These are phyloP conservation scores for Stomatorhinus ivindoensis DNA, from an alignment of 2,113 vertebrate genomes.

Conservation along the genomic window DNA sequence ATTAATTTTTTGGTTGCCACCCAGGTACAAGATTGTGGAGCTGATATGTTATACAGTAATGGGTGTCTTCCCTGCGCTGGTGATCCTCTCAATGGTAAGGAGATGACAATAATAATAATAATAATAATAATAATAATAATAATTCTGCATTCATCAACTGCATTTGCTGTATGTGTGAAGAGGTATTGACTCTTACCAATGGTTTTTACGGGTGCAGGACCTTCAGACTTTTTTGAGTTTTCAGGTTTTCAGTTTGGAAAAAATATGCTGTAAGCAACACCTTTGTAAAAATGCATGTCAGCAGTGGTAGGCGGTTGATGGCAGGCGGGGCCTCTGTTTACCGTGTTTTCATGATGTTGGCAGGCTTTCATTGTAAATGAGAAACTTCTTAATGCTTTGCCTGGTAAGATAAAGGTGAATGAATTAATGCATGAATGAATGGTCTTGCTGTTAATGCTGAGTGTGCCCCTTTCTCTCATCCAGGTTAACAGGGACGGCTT, in stretches of 20 bases:
- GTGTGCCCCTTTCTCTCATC: background rate
- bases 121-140: no score
- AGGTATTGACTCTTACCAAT: background rate
- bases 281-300: background rate
- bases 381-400: no score
- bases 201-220: background rate
- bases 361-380: no score
- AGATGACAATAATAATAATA: background rate
- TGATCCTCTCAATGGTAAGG: slow-evolving; percentile 92
- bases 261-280: background rate
- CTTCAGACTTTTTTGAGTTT: background rate
- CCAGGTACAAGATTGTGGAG: slow-evolving; percentile 89
- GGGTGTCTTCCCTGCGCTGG: slow-evolving; percentile 83
- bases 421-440: no score
- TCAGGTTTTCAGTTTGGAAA: background rate
- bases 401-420: no score
- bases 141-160: background rate
- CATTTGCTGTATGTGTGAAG: background rate
- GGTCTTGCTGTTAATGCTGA: background rate
- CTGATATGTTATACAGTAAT: slow-evolving; percentile 84
- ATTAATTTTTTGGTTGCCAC: slow-evolving; percentile 8
- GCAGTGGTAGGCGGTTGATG: background rate
- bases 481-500: slow-evolving; percentile 83
- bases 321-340: background rate
- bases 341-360: background rate